phyloP scores from a whole-genome alignment of 2,113 vertebrate species.

The Lagopus muta region DNA sequence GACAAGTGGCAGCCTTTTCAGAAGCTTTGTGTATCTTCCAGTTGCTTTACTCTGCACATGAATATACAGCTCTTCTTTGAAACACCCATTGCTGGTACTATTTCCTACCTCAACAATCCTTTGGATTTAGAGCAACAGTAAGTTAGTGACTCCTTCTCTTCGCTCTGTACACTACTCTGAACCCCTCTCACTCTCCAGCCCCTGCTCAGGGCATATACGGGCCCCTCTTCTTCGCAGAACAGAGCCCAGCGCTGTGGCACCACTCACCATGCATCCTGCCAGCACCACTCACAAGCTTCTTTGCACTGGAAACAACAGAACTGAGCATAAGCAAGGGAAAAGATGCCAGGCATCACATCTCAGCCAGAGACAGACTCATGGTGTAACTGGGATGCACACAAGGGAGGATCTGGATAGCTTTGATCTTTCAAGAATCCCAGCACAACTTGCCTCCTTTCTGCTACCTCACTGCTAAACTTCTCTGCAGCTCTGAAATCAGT shows the following conservation, averaged over 20 bases:
- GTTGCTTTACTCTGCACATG: not conserved
- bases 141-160: not conserved
- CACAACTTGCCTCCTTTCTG: not conserved
- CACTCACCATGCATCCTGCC: not conserved
- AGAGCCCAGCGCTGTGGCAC: not conserved
- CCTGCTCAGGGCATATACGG: accelerated
- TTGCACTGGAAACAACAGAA: accelerated
- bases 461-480: not conserved
- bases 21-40: not conserved
- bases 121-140: not conserved
- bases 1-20: constrained; percentile 18
- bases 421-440: not conserved
- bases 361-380: accelerated
- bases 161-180: accelerated
- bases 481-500: accelerated
- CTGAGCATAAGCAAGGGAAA: not conserved
- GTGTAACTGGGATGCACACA: accelerated
- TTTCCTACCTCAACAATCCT: not conserved
- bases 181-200: not conserved
- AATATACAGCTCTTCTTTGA: not conserved
- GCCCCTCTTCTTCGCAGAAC: not conserved
- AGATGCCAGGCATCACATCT: not conserved
- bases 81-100: not conserved
- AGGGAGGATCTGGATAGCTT: not conserved
- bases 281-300: not conserved